Evolutionary conservation across 2,113 vertebrate species (phyloP).

Genomic region (Platanista minor): DNA sequence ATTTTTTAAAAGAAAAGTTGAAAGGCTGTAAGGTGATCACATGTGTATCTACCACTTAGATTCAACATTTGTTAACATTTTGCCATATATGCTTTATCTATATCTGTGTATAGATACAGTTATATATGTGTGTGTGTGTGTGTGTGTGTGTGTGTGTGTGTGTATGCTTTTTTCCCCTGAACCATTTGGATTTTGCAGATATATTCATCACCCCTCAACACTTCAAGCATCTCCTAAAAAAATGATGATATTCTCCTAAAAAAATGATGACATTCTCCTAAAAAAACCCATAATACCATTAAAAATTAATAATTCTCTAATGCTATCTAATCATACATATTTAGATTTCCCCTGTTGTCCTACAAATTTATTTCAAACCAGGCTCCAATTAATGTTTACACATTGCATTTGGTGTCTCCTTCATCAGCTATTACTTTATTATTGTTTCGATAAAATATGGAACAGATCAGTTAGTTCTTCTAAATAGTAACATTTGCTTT

Average conservation of each 20-base stretch:
- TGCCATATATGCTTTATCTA: slow-evolving; percentile 13
- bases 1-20: slow-evolving; percentile 19
- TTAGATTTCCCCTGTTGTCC: neutral
- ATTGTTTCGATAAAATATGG: slow-evolving; percentile 18
- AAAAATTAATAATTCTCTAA: neutral
- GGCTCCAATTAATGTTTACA: slow-evolving; percentile 15
- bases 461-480: slow-evolving; percentile 36
- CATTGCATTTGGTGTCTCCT: neutral
- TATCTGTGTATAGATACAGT: neutral
- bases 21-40: neutral
- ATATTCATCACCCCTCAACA: neutral
- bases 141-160: neutral
- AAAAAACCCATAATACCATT: neutral
- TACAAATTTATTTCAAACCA: slow-evolving; percentile 47
- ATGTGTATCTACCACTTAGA: neutral
- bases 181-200: slow-evolving; percentile 18
- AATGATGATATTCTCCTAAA: neutral
- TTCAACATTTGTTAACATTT: slow-evolving; percentile 5
- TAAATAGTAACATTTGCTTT: slow-evolving; percentile 26
- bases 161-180: neutral
- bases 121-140: neutral
- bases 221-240: slow-evolving; percentile 21
- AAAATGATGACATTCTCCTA: slow-evolving; percentile 9
- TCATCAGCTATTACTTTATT: neutral
- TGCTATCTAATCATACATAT: neutral